phyloP scores from a whole-genome alignment of 2,797 vertebrate genomes.

The Micrastur ruficollis region DNA sequence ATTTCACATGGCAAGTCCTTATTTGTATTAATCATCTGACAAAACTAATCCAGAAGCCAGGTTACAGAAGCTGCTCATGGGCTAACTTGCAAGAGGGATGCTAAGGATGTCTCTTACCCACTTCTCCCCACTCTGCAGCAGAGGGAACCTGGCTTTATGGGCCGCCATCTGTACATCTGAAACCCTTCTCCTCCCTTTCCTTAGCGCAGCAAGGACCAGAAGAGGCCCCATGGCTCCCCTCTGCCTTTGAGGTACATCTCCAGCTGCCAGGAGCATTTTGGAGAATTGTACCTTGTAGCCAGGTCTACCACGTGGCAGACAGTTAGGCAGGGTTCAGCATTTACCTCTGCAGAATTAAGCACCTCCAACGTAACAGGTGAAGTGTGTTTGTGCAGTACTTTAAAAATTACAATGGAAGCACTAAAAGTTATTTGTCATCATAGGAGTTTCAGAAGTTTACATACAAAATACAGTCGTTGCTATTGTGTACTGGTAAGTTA shows the following conservation, averaged over 20 bases:
- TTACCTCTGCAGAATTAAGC: neutral
- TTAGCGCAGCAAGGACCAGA: neutral
- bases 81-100: neutral
- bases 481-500: neutral
- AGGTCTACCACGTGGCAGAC: neutral
- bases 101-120: neutral
- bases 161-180: neutral
- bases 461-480: neutral
- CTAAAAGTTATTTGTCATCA: neutral
- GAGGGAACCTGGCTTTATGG: neutral
- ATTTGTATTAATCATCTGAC: neutral
- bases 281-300: neutral
- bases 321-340: neutral
- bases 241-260: neutral
- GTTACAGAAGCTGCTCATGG: neutral
- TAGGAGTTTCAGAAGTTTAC: neutral
- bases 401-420: neutral
- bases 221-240: neutral
- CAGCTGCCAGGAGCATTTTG: neutral
- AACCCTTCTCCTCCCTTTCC: neutral
- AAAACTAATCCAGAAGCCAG: neutral
- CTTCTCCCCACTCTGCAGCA: neutral
- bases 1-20: neutral
- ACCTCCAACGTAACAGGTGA: neutral
- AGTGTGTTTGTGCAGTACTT: neutral